Base-by-base conservation (phyloP, 1,140 invertebrate genomes). In the Monomorium pharaonis region DNA sequence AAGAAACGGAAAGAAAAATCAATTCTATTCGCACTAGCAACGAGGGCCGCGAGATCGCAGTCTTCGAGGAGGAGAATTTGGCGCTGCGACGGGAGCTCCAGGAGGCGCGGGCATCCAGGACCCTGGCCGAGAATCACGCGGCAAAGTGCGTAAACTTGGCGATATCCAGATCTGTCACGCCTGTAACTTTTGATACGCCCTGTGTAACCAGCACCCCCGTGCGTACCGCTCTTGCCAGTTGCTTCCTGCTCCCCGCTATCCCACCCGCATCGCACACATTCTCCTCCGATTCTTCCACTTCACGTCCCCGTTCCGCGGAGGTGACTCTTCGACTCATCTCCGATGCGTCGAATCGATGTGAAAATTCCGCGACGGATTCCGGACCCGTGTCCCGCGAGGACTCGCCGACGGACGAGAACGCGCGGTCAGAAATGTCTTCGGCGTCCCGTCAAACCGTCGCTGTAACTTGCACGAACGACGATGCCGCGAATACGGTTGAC, bases 61-160 rank as follows among this genome's bases (percentile, higher is more conserved):
- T 94, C 72, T 94, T 94, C 86, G 94, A 95, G 89, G 94, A 95
- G 88, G 94, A 95, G 86, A 93, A 92, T n/a, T 86, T 95, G 89
- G 92, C 92, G 27, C 87, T 95, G 74, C 92, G 94, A 63, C 94
- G 94, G 7, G 94, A 95, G 90, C 92, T 95, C 24, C 94, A 95
- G 84, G 94, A 94, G 89, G 94, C 94, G 33, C 85, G 92, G 58
- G 93, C 94, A 37, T 93, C 93, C 72, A 92, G 92, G 91, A 94
- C 90, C 80, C 67, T 88, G 63, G 91, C 90, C 37, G 93, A 94
- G 72, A 92, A 91, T 81, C 93, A 94, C 60, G 91, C 88, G 80
- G 88, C 92, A 91, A 95, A 94, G 94, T 95, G 94, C 94, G 94
- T 95, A 94, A 94, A 92, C 90, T 83, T 83, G 10, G 92, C 91